These are phyloP conservation scores for Phenganax stokvisi DNA, from an alignment of 92 coral and sea anemone species.

Conservation along the genomic window DNA sequence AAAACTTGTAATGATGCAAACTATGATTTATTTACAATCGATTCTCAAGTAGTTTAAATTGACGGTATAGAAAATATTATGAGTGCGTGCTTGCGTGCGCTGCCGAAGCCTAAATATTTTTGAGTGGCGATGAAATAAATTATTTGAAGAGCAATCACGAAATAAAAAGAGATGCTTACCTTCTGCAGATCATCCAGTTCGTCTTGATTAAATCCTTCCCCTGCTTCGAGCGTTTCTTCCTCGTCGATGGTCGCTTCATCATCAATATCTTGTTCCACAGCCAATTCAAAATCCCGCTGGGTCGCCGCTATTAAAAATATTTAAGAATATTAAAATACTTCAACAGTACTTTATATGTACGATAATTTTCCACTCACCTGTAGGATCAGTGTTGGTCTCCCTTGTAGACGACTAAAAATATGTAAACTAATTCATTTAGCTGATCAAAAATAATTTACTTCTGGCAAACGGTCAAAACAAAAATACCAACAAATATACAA, in stretches of 20 bases:
- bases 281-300: conserved; percentile 87
- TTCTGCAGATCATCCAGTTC: conserved; percentile 86
- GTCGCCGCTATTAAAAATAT: conserved; percentile 60
- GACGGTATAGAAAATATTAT: too few species aligned
- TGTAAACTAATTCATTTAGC: background rate
- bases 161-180: conserved; percentile 42
- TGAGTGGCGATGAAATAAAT: background rate
- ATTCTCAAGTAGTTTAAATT: too few species aligned
- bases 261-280: conserved; percentile 90
- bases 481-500: background rate
- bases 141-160: conserved; percentile 7
- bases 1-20: too few species aligned
- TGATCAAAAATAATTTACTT: conserved; percentile 7
- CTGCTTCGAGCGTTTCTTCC: conserved; percentile 82
- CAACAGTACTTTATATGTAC: background rate
- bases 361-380: conserved; percentile 15
- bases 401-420: conserved; percentile 32
- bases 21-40: too few species aligned
- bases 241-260: conserved; percentile 97
- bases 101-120: too few species aligned
- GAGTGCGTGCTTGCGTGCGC: too few species aligned
- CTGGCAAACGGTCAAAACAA: conserved; percentile 40
- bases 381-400: background rate
- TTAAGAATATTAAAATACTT: background rate
- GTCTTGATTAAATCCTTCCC: conserved; percentile 69